A percentile compares a stretch with the other conserved stretches of the same genome.
Evolutionary conservation across 2,113 vertebrate species (phyloP).

Genomic region (Tinamus guttatus): DNA sequence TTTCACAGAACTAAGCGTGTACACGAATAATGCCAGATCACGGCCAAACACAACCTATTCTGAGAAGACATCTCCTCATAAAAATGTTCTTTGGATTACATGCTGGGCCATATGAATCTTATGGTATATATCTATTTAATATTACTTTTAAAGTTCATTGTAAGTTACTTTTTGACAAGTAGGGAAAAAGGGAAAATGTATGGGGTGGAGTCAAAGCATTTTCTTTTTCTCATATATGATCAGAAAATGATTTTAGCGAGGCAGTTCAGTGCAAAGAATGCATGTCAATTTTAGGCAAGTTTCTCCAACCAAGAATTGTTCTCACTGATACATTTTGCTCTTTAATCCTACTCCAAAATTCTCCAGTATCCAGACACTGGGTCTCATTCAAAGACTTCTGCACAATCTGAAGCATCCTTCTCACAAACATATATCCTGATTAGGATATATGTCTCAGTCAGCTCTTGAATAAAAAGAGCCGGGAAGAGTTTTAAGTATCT

Average conservation of each 20-base stretch:
- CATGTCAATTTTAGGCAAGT: neutral
- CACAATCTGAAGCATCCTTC: neutral
- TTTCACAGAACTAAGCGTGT: neutral
- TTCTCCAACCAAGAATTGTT: neutral
- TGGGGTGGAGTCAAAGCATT: neutral
- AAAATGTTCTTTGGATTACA: neutral
- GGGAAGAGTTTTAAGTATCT: neutral
- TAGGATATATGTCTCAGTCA: neutral
- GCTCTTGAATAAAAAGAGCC: neutral
- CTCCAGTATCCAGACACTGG: neutral
- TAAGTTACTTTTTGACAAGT: too few relatives aligned
- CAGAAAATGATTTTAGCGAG: neutral
- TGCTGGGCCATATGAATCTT: neutral
- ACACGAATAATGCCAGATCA: slow-evolving; percentile 1
- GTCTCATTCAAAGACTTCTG: neutral
- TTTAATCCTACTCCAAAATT: neutral
- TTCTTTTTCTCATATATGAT: neutral
- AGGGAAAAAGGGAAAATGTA: too few relatives aligned
- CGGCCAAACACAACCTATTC: neutral
- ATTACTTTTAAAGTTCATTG: neutral
- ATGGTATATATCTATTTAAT: neutral
- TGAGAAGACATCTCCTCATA: neutral
- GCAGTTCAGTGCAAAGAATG: neutral
- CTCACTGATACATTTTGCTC: neutral
- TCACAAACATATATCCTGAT: neutral